Base-by-base conservation (phyloP, 2,797 vertebrate genomes). In the Betta splendens region DNA sequence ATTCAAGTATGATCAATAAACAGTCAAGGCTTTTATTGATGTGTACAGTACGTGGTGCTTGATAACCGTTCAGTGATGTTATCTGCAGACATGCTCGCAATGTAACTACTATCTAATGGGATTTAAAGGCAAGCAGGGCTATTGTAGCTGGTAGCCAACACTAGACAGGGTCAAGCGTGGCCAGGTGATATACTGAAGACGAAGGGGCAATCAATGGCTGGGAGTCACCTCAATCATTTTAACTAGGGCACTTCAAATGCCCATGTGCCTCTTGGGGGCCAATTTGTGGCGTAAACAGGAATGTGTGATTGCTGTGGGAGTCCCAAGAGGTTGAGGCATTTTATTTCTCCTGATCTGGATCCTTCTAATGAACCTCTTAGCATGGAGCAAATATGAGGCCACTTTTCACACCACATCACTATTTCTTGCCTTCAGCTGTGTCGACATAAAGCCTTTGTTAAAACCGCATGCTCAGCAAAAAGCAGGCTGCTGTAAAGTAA, bases 171-270 rank as follows among this genome's bases (percentile, higher is more conserved):
- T 80, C 75, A 83, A 72, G 62, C 65, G 71, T 68, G 77, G 76
- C 69, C 78, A 64, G 71, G 65, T 58, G 52, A 72, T 77, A 79
- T 22, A 58, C 64, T 60, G 47, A 76, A 85, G 87, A 86, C 63
- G 20, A 70, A 86, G 81, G 61, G 76, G 72, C 90, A 93, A 92
- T 92, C 91, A 84, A 93, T 92, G 87, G 32, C 48, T 20, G 26
- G 35, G 64, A 86, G 88, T 89, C 89, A 87, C 86, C 85, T 93
- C 90, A 85, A 92, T 93, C 91, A 92, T 88, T 89, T 89, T 92
- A 92, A 92, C 91, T 88, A 90, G 89, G 89, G 78, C 49, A 32
- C 80, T 69, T 32, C 69, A 69, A 77, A 87, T 40, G 42, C 64
- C 76, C 70, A 39, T 37, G 65, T 64, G 68, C 85, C 89, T 90